Percentiles rank a stretch among this genome's conserved stretches.
Conservation (phyloP, 2,797 vertebrate species). For the Semotilus atromaculatus region DNA sequence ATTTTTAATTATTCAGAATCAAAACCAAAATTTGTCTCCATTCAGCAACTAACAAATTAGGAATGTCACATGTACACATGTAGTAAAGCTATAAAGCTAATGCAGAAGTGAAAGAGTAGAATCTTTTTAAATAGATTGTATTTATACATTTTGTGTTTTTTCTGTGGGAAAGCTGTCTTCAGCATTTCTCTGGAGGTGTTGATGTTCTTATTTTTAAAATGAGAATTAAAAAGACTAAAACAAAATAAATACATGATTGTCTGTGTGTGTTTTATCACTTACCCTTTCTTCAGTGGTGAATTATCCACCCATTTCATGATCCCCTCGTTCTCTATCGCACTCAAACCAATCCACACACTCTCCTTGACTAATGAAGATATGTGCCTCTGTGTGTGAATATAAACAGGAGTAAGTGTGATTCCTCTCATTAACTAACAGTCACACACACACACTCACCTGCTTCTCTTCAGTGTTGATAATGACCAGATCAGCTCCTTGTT, state of each 20-base stretch:
- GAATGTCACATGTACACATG: background rate
- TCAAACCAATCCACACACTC: slow-evolving; percentile 9
- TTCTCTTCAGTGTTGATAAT: background rate
- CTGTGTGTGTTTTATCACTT: background rate
- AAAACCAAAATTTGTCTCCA: too few species aligned
- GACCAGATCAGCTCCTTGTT: background rate
- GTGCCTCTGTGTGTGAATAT: background rate
- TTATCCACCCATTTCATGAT: slow-evolving; percentile 2
- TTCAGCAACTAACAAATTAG: too few species aligned
- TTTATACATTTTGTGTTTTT: too few species aligned
- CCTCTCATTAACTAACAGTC: background rate
- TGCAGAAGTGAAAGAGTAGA: background rate
- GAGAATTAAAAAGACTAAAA: too few species aligned
- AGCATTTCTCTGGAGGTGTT: too few species aligned
- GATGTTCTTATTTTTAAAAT: too few species aligned
- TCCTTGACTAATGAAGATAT: background rate
- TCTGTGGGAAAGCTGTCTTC: too few species aligned
- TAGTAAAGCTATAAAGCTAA: too few species aligned
- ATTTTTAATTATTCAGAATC: too few species aligned
- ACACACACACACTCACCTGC: background rate
- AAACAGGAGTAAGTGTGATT: background rate
- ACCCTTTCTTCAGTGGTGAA: background rate
- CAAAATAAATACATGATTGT: too few species aligned
- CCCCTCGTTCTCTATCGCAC: background rate
- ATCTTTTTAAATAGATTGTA: too few species aligned